phyloP scores from a whole-genome alignment of 2,113 vertebrate genomes.

The Setophaga kirtlandii region DNA sequence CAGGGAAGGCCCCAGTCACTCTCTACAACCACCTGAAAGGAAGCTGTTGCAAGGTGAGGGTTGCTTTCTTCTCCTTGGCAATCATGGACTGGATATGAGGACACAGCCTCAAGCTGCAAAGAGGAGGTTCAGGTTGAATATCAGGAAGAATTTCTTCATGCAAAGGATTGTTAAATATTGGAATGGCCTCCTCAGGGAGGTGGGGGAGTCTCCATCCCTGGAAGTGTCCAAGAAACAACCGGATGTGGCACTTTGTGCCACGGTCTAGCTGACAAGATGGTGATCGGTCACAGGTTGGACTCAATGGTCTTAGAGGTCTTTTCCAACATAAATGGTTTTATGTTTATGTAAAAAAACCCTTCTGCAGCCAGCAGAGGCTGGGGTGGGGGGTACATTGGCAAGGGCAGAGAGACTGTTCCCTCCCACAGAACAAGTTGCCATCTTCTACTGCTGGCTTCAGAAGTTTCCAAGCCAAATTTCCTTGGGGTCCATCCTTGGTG shows the following conservation, averaged over 20 bases:
- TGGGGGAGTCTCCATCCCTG: not conserved
- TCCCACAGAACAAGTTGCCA: not conserved
- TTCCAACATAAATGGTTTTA: not conserved
- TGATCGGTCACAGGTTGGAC: not conserved
- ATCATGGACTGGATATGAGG: not conserved
- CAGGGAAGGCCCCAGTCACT: accelerated
- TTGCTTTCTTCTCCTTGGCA: not conserved
- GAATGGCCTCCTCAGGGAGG: not conserved
- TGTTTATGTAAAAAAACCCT: not conserved
- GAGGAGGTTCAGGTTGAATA: not conserved
- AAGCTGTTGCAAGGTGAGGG: not conserved
- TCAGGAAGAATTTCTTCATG: not conserved
- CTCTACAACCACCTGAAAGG: not conserved
- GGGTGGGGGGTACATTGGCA: too few relatives aligned
- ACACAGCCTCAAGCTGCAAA: not conserved
- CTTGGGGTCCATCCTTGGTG: not conserved
- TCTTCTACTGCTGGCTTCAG: not conserved
- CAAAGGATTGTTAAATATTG: not conserved
- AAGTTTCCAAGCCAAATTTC: not conserved
- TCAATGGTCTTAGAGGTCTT: not conserved
- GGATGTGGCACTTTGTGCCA: not conserved
- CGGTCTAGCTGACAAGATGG: not conserved
- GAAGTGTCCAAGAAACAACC: accelerated
- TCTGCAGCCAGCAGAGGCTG: not conserved
- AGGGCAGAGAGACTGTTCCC: not conserved